Conservation (phyloP, 2,797 vertebrate genomes). For the Allobates femoralis region DNA sequence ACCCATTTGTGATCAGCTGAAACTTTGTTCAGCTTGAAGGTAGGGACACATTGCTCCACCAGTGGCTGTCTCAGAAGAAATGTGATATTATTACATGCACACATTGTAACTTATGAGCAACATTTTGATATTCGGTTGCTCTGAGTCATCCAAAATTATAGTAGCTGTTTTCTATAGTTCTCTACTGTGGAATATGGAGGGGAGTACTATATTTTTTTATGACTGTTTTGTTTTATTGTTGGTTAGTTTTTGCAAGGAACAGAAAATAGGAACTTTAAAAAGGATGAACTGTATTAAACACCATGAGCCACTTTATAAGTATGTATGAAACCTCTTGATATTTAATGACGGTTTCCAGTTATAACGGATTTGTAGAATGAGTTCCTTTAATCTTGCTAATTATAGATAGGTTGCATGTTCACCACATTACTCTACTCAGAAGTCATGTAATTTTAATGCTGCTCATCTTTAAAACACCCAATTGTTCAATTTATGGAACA, state of each 20-base stretch:
- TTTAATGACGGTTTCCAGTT: neutral
- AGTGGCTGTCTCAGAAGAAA: neutral
- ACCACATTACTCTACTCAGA: conserved; percentile 15
- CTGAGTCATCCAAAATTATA: neutral
- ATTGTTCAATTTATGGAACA: conserved; percentile 35
- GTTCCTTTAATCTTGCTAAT: neutral
- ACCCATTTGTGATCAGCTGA: neutral
- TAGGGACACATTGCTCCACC: neutral
- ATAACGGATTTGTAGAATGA: neutral
- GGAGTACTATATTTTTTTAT: neutral
- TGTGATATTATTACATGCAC: neutral
- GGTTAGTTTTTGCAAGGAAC: too few species aligned
- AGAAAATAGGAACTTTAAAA: too few species aligned
- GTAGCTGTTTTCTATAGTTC: neutral
- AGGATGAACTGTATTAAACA: neutral
- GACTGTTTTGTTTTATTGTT: neutral
- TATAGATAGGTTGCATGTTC: conserved; percentile 2
- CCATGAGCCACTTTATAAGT: neutral
- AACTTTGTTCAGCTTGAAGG: neutral
- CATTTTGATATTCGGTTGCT: neutral
- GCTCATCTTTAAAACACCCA: conserved; percentile 35
- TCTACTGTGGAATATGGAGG: neutral
- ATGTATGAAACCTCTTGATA: neutral
- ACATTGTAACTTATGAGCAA: neutral
- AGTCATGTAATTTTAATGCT: conserved; percentile 45